These are phyloP conservation scores for Drosophila pseudotalamancana DNA, from an alignment of 2,888 invertebrate species.

Conservation along the genomic window DNA sequence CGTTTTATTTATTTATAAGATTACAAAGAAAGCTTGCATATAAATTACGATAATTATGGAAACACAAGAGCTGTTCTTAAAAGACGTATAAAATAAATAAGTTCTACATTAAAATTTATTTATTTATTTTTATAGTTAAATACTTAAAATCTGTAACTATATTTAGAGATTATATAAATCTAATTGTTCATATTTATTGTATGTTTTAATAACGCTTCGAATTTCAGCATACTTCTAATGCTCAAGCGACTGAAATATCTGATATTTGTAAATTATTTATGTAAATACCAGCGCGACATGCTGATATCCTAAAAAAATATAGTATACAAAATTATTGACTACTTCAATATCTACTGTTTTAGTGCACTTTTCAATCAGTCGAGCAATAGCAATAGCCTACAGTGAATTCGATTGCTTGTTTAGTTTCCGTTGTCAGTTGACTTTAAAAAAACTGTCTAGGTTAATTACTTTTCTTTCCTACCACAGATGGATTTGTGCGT, in stretches of 20 bases:
- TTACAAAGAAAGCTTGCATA: slow-evolving; percentile 78
- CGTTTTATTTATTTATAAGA: slow-evolving; percentile 78
- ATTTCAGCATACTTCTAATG: slow-evolving; percentile 72
- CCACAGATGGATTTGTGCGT: slow-evolving; percentile 54
- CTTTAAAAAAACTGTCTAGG: slow-evolving; percentile 64
- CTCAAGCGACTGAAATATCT: slow-evolving; percentile 82
- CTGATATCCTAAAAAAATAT: slow-evolving; percentile 53
- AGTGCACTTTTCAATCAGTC: slow-evolving; percentile 82
- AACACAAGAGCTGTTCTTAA: slow-evolving; percentile 82
- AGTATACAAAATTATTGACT: slow-evolving; percentile 66
- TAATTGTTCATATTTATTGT: slow-evolving; percentile 76
- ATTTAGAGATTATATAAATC: slow-evolving; percentile 79
- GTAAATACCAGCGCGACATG: slow-evolving; percentile 38
- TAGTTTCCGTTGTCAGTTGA: slow-evolving; percentile 65
- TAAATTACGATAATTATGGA: slow-evolving; percentile 79
- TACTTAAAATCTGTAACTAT: slow-evolving; percentile 79
- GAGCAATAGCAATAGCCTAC: slow-evolving; percentile 81
- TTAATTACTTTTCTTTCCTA: slow-evolving; percentile 53
- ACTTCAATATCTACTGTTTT: slow-evolving; percentile 42
- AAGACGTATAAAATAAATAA: slow-evolving; percentile 77
- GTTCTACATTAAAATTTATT: slow-evolving; percentile 80
- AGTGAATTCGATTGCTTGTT: slow-evolving; percentile 52
- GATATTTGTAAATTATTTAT: slow-evolving; percentile 23
- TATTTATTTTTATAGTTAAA: slow-evolving; percentile 80
- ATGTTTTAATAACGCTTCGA: slow-evolving; percentile 42